Evolutionary conservation across 2,113 vertebrate genomes (phyloP).

Genomic region (Salminus brasiliensis): DNA sequence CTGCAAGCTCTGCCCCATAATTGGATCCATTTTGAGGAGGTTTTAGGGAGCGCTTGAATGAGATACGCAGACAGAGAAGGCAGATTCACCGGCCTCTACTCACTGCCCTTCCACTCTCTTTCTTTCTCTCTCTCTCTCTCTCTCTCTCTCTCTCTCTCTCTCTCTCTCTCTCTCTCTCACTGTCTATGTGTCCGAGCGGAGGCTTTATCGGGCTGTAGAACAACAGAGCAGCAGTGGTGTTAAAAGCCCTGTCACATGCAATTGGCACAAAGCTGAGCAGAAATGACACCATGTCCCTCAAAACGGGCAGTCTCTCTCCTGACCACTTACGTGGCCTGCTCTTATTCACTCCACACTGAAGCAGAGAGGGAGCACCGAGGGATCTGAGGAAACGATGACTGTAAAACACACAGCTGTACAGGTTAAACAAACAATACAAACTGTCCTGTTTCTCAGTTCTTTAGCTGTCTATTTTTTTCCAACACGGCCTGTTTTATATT

Average conservation of each 20-base stretch:
- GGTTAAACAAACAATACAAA: background rate
- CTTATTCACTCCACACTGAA: background rate
- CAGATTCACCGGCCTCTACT: slow-evolving; percentile 33
- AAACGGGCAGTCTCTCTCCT: slow-evolving; percentile 37
- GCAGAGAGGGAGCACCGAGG: background rate
- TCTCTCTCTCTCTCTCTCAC: slow-evolving; percentile 26
- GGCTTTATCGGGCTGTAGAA: slow-evolving; percentile 57
- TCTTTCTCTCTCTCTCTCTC: slow-evolving; percentile 24
- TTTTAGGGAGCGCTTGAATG: slow-evolving; percentile 65
- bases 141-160: slow-evolving; percentile 46
- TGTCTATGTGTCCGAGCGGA: slow-evolving; percentile 26
- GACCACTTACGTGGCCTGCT: background rate
- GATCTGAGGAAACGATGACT: background rate
- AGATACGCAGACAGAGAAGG: slow-evolving; percentile 56
- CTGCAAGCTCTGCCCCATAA: slow-evolving; percentile 66
- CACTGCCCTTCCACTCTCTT: slow-evolving; percentile 39
- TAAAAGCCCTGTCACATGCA: slow-evolving; percentile 65
- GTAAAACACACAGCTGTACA: background rate
- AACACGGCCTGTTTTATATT: background rate
- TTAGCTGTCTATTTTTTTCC: background rate
- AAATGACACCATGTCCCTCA: slow-evolving; percentile 57
- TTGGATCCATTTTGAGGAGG: slow-evolving; percentile 70
- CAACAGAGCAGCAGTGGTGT: slow-evolving; percentile 59
- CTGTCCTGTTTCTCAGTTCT: too few relatives aligned
- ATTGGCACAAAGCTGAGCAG: slow-evolving; percentile 55